Conservation (phyloP, 1,140 invertebrate genomes). For the Chironomus striatipennis region DNA sequence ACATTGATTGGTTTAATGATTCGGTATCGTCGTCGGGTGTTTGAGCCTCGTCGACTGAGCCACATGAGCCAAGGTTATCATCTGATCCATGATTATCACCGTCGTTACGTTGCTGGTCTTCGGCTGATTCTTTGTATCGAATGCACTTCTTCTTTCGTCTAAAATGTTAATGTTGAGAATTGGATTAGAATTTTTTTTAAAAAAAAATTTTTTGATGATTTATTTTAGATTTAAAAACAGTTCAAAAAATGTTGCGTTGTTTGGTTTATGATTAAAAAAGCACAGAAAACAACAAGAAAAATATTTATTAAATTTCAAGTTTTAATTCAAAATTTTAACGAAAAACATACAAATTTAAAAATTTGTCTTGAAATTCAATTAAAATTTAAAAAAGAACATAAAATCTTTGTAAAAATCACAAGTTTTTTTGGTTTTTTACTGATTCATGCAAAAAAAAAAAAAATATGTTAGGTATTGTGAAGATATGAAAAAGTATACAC, state of each 20-base stretch:
- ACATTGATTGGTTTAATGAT: slow-evolving; percentile 57
- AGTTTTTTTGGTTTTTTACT: background rate
- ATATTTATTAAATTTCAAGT: no score
- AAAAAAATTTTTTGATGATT: background rate
- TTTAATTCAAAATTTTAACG: no score
- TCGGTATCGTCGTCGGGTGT: slow-evolving; percentile 56
- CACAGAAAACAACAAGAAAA: background rate
- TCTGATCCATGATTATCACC: slow-evolving; percentile 49
- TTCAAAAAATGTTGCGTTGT: background rate
- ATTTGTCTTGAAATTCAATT: no score
- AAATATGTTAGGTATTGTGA: no score
- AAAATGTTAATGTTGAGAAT: slow-evolving; percentile 39
- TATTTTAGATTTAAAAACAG: background rate
- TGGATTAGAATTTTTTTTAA: background rate
- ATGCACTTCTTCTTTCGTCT: slow-evolving; percentile 99
- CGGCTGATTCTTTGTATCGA: slow-evolving; percentile 76
- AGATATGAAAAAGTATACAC: no score
- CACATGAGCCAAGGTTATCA: slow-evolving; percentile 67
- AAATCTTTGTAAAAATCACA: background rate
- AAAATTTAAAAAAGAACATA: background rate
- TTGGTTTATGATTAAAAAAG: background rate
- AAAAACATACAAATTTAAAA: no score
- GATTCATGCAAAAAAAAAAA: slow-evolving; percentile 5
- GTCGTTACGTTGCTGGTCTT: slow-evolving; percentile 49
- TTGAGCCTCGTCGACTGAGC: slow-evolving; percentile 61